Evolutionary conservation across 2,113 vertebrate species (phyloP).

Genomic region (Podocnemis expansa): DNA sequence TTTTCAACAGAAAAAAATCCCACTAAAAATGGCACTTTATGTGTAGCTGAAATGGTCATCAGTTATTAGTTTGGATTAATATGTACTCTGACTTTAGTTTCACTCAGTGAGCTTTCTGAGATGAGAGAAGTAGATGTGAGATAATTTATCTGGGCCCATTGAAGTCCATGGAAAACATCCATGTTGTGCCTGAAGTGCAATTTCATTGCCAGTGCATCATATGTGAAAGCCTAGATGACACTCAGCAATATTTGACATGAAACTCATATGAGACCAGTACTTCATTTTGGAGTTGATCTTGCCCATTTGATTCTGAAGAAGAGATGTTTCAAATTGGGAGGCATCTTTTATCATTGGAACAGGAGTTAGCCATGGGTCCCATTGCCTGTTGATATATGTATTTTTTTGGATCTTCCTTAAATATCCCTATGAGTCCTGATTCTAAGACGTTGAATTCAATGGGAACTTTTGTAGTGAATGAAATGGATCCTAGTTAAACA

Average conservation of each 20-base stretch:
- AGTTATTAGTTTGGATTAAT: not conserved
- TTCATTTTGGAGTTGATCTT: not conserved
- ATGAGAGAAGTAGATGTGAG: not conserved
- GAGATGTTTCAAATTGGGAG: not conserved
- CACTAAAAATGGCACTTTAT: not conserved
- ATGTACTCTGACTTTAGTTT: not conserved
- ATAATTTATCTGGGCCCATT: not conserved
- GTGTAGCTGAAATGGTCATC: not conserved
- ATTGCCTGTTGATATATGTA: not conserved
- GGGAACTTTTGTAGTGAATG: not conserved
- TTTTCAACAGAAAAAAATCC: not conserved
- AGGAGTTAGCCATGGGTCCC: not conserved
- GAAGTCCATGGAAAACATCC: not conserved
- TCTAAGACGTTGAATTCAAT: not conserved
- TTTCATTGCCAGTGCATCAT: not conserved
- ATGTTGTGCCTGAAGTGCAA: accelerated
- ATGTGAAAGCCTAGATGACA: not conserved
- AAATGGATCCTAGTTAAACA: not conserved
- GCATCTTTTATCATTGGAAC: not conserved
- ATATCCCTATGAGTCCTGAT: not conserved
- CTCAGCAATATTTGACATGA: not conserved
- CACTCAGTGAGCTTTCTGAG: not conserved
- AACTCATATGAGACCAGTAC: not conserved
- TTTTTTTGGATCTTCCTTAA: not conserved
- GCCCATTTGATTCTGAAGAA: not conserved